Evolutionary conservation across 2,888 invertebrate species (phyloP), one percentile per base, ranked within the genome.

Genomic region (Erebia aethiops): DNA sequence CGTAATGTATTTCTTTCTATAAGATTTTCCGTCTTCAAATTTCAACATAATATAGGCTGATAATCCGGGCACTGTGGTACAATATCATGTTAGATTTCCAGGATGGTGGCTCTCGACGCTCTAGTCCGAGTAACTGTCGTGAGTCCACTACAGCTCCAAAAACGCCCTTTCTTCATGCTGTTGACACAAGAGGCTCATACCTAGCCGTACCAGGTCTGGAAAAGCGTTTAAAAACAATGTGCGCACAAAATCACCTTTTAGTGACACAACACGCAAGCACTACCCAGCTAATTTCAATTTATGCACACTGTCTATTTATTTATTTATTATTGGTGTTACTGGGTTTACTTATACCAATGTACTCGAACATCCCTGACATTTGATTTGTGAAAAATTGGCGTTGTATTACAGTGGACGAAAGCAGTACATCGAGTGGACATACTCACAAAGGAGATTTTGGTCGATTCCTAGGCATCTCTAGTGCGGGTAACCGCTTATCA

Each of bases 401-500:
- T 89, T 84, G 77, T 85, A 84, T 94, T 93, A 78, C 94, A 94
- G 94, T 94, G 88, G 94, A 94, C 76, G 94, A 94, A 83, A 86
- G 88, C 86, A 84, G 91, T 83, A 80, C 90, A 72, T 79, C 90
- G 81, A 88, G 88, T 82, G 91, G 89, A 83, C 87, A 88, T 82
- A 88, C 87, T 81, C 86, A 89, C 84, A 93, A 90, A 87, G 90
- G 91, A 83, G 94, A 94, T 82, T 92, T 92, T 86, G 94, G 94
- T 92, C 95, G 95, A 91, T 95, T 95, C 93, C 95, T 96, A 93
- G 94, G 95, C 91, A 94, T 95, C 87, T 95, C 95, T 86, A 94
- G 92, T 81, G 91, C 93, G 93, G 93, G 93, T 93, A 93, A 93
- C 92, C 92, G 92, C 93, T 90, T 84, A 71, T 85, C 85, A 79